Evolutionary conservation across 1,140 invertebrate species (phyloP), one percentile per base, ranked within the genome.

Genomic region (Apis dorsata): DNA sequence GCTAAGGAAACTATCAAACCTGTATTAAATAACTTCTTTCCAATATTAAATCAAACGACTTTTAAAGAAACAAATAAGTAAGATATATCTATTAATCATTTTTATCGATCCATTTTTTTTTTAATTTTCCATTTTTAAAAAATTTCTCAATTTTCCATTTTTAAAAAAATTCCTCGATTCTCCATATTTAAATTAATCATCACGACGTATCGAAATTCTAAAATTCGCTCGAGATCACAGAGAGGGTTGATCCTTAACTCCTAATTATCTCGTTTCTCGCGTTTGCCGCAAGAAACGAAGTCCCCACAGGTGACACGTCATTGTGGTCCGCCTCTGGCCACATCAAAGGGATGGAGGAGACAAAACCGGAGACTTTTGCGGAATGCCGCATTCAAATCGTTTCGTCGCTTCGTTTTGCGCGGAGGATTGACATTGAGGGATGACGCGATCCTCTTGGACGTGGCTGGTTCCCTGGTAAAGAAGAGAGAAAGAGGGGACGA

Each of bases 301-400:
- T 55, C 55, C 53, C 55, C 24, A 65, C 81, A 62, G 74, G 65
- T 82, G 70, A 74, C 44, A 77, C 79, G 60, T 75, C n/a, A 13
- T 53, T 17, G 19, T 24, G 11, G 70, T 19, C 12, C 8, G 15
- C 21, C 4, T 44, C 2, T n/a, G 76, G 55, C 28, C 21, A 28
- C 21, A 72, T 19, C 11, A 15, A 21, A 17, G 3, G 17, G 2
- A 28, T 19, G 68, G 19, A 28, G 69, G 62, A 34, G 34, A 80
- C 77, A 80, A 84, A 72, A 79, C 77, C 69, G 24, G 63, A 51
- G 76, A 80, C 72, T 86, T 87, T 87, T 86, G 34, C 75, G 81
- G 85, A 86, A 87, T 87, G 85, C 66, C 65, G 57, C 86, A 88
- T 88, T 88, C 86, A 88, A 88, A 88, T 88, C 86, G 86, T 84